Conservation (phyloP, 2,888 invertebrate species). For the Drosophila pseudotakahashii region DNA sequence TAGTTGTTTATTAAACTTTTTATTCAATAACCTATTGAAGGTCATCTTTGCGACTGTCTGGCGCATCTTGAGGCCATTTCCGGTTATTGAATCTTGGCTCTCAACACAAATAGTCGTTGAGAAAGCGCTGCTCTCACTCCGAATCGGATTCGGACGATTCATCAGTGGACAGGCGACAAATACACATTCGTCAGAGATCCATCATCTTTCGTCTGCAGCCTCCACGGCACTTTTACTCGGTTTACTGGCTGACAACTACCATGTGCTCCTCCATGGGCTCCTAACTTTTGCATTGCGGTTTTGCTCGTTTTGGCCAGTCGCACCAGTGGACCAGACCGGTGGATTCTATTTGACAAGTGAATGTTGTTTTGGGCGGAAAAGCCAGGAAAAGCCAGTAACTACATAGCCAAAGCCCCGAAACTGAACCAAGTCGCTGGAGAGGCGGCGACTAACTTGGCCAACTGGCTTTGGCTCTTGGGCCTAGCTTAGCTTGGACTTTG, state of each 20-base stretch:
- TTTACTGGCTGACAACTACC: conserved; percentile 1
- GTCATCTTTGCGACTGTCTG: conserved; percentile 11
- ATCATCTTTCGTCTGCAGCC: not conserved
- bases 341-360: conserved; percentile 75
- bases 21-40: conserved; percentile 7
- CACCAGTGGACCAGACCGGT: conserved; percentile 20
- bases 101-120: conserved; percentile 1
- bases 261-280: not conserved
- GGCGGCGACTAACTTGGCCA: conserved; percentile 40
- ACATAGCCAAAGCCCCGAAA: conserved; percentile 24
- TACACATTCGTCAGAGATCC: not conserved
- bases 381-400: conserved; percentile 54
- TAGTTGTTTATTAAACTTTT: not conserved
- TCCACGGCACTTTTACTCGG: conserved; percentile 19
- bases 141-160: conserved; percentile 28
- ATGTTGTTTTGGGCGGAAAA: conserved; percentile 66
- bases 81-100: conserved; percentile 24
- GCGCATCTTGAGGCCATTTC: conserved; percentile 13
- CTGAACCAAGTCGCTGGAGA: conserved; percentile 23
- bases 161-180: conserved; percentile 21
- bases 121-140: conserved; percentile 46
- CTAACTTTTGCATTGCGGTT: not conserved
- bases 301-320: conserved; percentile 48
- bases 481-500: conserved; percentile 22
- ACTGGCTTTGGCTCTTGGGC: conserved; percentile 27